phyloP scores from a whole-genome alignment of 2,797 vertebrate genomes.

The Tolypeutes matacus region DNA sequence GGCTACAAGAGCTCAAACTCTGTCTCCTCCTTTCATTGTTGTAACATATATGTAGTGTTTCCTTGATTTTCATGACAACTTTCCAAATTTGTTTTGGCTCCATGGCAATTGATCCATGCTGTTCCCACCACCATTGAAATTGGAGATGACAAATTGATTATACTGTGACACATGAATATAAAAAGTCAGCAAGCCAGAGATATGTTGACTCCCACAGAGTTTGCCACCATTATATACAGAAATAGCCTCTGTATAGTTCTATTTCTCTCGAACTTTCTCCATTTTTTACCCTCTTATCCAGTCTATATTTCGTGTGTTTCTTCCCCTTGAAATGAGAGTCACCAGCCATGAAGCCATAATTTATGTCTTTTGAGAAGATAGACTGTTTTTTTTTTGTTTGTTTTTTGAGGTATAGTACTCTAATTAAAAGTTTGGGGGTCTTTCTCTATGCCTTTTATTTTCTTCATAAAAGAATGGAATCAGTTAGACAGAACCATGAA shows the following conservation, averaged over 20 bases:
- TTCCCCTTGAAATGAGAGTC: background rate
- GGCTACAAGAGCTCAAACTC: background rate
- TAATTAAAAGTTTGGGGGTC: background rate
- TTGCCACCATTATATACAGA: background rate
- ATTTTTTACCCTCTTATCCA: background rate
- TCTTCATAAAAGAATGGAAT: background rate
- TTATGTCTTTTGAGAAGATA: background rate
- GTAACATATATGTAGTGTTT: background rate
- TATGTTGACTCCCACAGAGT: background rate
- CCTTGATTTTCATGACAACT: background rate
- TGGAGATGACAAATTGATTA: slow-evolving; percentile 9
- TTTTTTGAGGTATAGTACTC: background rate
- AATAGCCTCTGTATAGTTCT: background rate
- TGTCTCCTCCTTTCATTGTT: background rate
- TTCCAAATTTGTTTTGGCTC: slow-evolving; percentile 37
- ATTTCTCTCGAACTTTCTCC: background rate
- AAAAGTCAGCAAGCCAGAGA: background rate
- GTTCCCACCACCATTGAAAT: background rate
- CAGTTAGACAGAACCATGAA: background rate
- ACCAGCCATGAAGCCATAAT: background rate
- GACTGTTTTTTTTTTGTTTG: background rate
- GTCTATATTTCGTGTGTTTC: background rate
- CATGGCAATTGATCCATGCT: background rate
- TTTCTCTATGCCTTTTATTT: background rate
- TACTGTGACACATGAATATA: background rate